Percentiles rank a stretch among this genome's conserved stretches.
phyloP scores from a whole-genome alignment of 2,797 vertebrate species.

The Channa striata region DNA sequence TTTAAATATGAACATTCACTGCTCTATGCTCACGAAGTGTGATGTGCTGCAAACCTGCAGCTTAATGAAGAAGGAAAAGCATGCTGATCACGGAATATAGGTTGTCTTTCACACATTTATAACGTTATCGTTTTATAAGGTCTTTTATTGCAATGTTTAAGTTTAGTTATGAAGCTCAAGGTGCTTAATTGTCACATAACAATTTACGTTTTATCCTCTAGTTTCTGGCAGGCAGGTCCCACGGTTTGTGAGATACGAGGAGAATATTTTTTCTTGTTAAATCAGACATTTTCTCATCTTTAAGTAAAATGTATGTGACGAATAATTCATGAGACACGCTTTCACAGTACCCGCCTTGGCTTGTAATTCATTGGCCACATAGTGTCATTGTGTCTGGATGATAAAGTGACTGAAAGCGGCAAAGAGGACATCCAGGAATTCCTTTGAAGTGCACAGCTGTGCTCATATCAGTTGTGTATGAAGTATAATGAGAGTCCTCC shows the following conservation, averaged over 20 bases:
- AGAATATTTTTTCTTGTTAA: constrained; percentile 52
- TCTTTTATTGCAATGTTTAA: constrained; percentile 28
- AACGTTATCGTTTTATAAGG: constrained; percentile 16
- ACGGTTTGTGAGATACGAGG: constrained; percentile 26
- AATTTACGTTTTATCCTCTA: constrained; percentile 34
- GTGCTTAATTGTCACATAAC: constrained; percentile 39
- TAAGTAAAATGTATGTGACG: constrained; percentile 55
- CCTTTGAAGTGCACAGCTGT: constrained; percentile 62
- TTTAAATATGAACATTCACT: constrained; percentile 35
- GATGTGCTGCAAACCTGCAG: constrained; percentile 13
- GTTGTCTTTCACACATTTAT: neutral
- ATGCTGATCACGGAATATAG: neutral
- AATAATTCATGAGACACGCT: constrained; percentile 72
- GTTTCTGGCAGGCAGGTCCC: constrained; percentile 11
- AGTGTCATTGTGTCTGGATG: constrained; percentile 61
- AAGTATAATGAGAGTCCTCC: constrained; percentile 70
- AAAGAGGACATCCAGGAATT: constrained; percentile 63
- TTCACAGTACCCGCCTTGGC: constrained; percentile 45
- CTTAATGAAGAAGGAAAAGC: constrained; percentile 15
- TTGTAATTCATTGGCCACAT: constrained; percentile 59
- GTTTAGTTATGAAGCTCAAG: constrained; percentile 22
- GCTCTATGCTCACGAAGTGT: constrained; percentile 23
- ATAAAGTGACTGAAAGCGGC: constrained; percentile 62
- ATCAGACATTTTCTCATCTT: constrained; percentile 62
- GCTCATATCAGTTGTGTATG: constrained; percentile 53